Base-by-base conservation (phyloP, 1,140 invertebrate genomes). In the Metopolophium dirhodum region DNA sequence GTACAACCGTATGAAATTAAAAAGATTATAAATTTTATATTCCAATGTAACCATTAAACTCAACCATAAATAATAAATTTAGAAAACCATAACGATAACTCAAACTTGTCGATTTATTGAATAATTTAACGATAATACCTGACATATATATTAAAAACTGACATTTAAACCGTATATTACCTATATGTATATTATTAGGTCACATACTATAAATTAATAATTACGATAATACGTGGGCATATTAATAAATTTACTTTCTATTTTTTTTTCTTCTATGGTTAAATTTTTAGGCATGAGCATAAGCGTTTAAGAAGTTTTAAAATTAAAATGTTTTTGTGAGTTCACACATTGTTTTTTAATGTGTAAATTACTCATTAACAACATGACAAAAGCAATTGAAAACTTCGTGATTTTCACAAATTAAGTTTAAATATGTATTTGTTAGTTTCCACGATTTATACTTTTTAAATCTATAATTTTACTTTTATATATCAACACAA, bases 21-120 rank as follows among this genome's bases (percentile, higher is more conserved):
- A 77, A 77, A 77, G 30, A 77, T 77, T 77, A n/a, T 83, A 37
- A 83, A 83, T 83, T 77, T n/a, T 77, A 77, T n/a, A 77, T 77
- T 14, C n/a, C 77, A 37, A 83, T 83, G 14, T n/a, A 68, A 68
- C 14, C 61, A 83, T 83, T 83, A 37, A 23, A 37, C 77, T 83
- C 20, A 37, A 37, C 37, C 41, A 77, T 85, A 30, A 85, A 45
- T 41, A 85, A 85, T 41, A 85, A 41, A 85, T 45, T 85, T 85
- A 45, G 23, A 85, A 85, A 85, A 85, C 37, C 37, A 45, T 85
- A 45, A 41, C 83, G 8, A 85, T 85, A 85, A 11, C 83, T 85
- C 37, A 9, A 6, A 45, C 83, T 85, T 37, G 77, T 37, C 77
- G 22, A 85, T 85, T 85, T 45, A 85, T 85, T 85, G 37, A 85